Evolutionary conservation across 30 jellyfish, hydroid and myxozoan genomes (phyloP), one percentile per base, ranked within the genome.

Genomic region (Aurelia coerulea): DNA sequence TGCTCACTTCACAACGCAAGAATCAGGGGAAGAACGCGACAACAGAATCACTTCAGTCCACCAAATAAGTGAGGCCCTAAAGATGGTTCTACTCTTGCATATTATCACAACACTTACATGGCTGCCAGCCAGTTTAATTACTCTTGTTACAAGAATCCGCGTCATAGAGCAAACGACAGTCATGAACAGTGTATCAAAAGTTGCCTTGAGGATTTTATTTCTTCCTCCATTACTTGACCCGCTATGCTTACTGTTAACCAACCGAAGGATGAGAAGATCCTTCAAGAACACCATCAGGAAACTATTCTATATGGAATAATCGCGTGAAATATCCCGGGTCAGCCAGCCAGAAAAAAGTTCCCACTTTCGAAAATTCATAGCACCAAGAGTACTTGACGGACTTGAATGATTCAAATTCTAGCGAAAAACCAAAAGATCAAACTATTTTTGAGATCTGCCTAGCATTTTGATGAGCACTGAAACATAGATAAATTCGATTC

Each of bases 211-310:
- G 17, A 19, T 77, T 77, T 18, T 77, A 15, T 58, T 37, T 10
- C 77, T 77, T 29, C 63, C 66, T 35, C 87, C 87, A 10, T 18
- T 49, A 6, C 77, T 77, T 8, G 78, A 77, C 59, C 39, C 67
- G 14, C 8, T 77, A 34, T 77, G 87, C 46, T 46, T 77, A 7
- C 65, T 77, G 4, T 18, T 77, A 46, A 59, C 42, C 35, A 33
- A 41, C 62, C 46, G 34, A 12, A 32, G 81, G 29, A 11, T 79
- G 49, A 42, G 74, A 12, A 29, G 2, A 1, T 41, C 58, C 10
- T 3, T 65, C 39, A 65, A 65, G 56, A 46, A 46, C 15, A 46
- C 14, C 2, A 46, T 46, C 16, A 5, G 56, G 16, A 46, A 46
- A 46, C 56, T 46, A 13, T 9, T 46, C 56, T 46, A 0, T 46